Evolutionary conservation across 2,113 vertebrate genomes (phyloP), one percentile per base, ranked within the genome.

Genomic region (Rhinolophus ferrumequinum): DNA sequence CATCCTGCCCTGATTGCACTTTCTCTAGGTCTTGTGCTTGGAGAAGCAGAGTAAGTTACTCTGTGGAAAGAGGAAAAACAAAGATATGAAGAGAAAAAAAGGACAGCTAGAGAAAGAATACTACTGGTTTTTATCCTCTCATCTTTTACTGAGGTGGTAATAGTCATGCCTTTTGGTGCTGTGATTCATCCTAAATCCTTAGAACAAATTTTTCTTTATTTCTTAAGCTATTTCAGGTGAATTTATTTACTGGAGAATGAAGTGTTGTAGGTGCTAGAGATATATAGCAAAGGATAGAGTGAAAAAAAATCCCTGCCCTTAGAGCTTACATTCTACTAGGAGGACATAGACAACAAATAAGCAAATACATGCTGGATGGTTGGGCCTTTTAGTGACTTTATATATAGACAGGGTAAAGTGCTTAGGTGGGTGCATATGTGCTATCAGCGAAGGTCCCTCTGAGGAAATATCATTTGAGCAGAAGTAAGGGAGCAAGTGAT

Each of bases 181-280:
- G 41, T 47, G 33, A 76, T 35, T 85, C n/a, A 77, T 85, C 7
- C 30, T 80, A 62, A 88, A 66, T 83, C 72, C 12, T 76, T 82
- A 91, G 60, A 88, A 64, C 76, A 28, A 35, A 35, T 62, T 81
- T 64, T 30, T 66, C 33, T 95, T 41, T 86, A 73, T 85, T 82
- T 96, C 19, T 62, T 79, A 91, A 91, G 50, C 56, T 80, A 69
- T 75, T 92, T 94, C 16, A 80, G 35, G 9, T 69, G 72, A 30
- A 38, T 56, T 95, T 47, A 83, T 69, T 76, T 94, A 62, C 18
- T 52, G 3, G 70, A 70, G 58, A 86, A 38, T 22, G 54, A 76
- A 64, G 26, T 56, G 3, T 88, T 13, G 66, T 41, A 21, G 16
- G 16, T 54, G 18, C 52, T 83, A 77, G 16, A 5, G 7, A 62